Percentiles rank a stretch among this genome's conserved stretches.
These are phyloP conservation scores for Platichthys stellatus DNA, from an alignment of 2,113 vertebrate species.

Conservation along the genomic window DNA sequence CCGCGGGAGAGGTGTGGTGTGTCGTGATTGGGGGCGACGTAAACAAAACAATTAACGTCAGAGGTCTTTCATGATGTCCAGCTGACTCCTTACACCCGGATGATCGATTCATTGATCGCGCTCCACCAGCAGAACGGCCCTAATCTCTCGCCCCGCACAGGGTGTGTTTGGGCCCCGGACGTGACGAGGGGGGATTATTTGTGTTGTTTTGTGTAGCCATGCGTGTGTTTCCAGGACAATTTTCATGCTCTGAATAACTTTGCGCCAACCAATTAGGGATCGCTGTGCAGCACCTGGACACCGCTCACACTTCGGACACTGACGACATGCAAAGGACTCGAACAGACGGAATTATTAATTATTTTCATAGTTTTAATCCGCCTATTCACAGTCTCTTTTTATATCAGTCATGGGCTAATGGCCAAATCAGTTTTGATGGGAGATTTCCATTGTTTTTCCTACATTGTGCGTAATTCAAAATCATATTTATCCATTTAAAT, in stretches of 20 bases:
- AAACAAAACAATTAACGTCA: slow-evolving; percentile 77
- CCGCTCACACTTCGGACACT: slow-evolving; percentile 7
- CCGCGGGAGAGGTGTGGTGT: slow-evolving; percentile 74
- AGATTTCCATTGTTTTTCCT: background rate
- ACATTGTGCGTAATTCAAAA: too few relatives aligned
- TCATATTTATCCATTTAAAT: too few relatives aligned
- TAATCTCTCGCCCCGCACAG: slow-evolving; percentile 51
- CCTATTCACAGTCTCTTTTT: background rate
- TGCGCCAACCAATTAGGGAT: slow-evolving; percentile 35
- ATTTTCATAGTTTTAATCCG: too few relatives aligned
- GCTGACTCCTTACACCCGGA: slow-evolving; percentile 60
- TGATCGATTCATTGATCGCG: slow-evolving; percentile 64
- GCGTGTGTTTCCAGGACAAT: slow-evolving; percentile 65
- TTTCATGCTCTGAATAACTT: slow-evolving; percentile 72
- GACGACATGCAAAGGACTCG: too few relatives aligned
- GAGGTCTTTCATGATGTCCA: slow-evolving; percentile 64
- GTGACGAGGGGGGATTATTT: slow-evolving; percentile 53
- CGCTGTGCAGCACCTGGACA: slow-evolving; percentile 57
- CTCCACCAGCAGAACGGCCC: slow-evolving; percentile 22
- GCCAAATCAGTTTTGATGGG: too few relatives aligned
- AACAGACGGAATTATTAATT: too few relatives aligned
- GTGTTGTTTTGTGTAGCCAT: slow-evolving; percentile 51
- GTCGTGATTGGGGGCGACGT: slow-evolving; percentile 72
- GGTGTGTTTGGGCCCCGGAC: slow-evolving; percentile 35
- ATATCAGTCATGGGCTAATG: background rate